phyloP scores from a whole-genome alignment of 30 jellyfish, hydroid and myxozoan species.

The Chironex yamaguchii region DNA sequence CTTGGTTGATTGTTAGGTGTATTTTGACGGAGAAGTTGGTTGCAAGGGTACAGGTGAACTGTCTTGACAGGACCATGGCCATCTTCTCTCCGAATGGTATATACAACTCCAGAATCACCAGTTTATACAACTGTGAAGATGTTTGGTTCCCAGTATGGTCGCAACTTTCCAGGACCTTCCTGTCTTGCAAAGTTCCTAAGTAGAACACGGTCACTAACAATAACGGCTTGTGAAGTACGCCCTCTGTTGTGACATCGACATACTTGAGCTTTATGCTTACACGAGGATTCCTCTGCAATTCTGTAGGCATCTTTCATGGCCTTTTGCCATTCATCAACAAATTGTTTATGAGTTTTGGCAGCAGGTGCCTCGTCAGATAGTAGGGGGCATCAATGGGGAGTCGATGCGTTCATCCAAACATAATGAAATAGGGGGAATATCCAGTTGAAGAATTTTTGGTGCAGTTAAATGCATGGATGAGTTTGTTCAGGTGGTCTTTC shows the following conservation, averaged over 20 bases:
- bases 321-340: neutral
- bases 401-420: neutral
- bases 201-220: neutral
- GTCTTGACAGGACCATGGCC: too few relatives aligned
- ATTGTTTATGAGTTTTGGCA: neutral
- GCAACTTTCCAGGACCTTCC: neutral
- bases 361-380: neutral
- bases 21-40: too few relatives aligned
- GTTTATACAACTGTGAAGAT: neutral
- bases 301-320: neutral
- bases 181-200: neutral
- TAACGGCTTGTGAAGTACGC: neutral
- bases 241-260: neutral
- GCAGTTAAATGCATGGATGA: constrained; percentile 43
- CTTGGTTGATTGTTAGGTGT: too few relatives aligned
- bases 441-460: neutral
- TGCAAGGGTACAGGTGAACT: too few relatives aligned
- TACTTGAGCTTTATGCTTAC: neutral
- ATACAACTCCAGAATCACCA: too few relatives aligned
- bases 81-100: too few relatives aligned
- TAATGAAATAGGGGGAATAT: neutral
- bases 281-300: neutral
- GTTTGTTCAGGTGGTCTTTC: constrained; percentile 16
- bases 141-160: neutral
- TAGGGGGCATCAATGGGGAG: neutral